A percentile compares a stretch with the other conserved stretches of the same genome.
phyloP scores from a whole-genome alignment of 1,140 invertebrate genomes.

The Maconellicoccus hirsutus region DNA sequence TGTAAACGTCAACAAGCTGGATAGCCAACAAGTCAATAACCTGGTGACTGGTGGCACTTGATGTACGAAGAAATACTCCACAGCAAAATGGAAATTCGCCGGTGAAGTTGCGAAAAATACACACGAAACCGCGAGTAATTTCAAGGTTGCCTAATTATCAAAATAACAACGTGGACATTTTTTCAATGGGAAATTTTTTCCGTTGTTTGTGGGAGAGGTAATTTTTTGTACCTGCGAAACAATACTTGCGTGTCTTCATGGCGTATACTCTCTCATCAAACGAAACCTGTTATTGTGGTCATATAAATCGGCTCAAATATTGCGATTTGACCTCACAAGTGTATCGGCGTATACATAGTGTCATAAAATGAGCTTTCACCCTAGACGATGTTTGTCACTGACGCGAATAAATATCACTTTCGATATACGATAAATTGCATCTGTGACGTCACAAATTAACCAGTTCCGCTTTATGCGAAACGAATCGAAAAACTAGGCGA shows the following conservation, averaged over 20 bases:
- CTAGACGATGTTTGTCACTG: no score
- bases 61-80: no score
- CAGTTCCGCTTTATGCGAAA: no score
- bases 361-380: no score
- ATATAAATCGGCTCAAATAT: no score
- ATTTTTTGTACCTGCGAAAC: not conserved
- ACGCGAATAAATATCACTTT: no score
- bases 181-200: not conserved
- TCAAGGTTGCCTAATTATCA: not conserved
- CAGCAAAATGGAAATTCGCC: no score
- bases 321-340: no score
- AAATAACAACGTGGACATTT: not conserved
- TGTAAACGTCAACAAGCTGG: not conserved
- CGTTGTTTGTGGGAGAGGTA: not conserved
- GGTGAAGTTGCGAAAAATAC: not conserved
- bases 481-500: no score
- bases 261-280: not conserved
- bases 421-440: no score
- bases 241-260: not conserved
- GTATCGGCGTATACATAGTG: no score
- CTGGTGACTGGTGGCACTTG: not conserved
- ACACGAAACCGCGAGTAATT: not conserved
- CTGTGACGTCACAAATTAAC: no score
- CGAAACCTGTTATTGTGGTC: not conserved
- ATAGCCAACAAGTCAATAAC: not conserved